phyloP scores from a whole-genome alignment of 2,113 vertebrate genomes.

The Sceloporus undulatus region DNA sequence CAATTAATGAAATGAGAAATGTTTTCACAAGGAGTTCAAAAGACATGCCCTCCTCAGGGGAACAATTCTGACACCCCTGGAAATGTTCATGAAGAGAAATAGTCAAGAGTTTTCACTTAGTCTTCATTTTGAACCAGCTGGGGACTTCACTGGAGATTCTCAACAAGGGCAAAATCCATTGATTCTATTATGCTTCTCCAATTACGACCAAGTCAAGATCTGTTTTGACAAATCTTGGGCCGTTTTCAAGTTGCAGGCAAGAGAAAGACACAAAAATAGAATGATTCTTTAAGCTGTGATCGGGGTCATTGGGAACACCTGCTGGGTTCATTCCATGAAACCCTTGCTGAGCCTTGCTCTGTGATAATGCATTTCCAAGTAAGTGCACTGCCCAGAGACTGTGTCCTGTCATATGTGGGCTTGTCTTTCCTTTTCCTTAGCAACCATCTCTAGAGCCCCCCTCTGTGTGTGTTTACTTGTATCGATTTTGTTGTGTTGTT shows the following conservation, averaged over 20 bases:
- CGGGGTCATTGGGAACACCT: constrained; percentile 6
- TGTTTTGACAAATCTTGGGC: neutral
- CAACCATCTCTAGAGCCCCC: neutral
- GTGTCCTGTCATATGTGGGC: too few species aligned
- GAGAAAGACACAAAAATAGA: constrained; percentile 22
- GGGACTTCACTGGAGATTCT: neutral
- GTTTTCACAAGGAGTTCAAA: neutral
- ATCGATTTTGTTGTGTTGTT: neutral
- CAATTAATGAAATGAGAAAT: neutral
- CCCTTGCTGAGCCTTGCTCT: neutral
- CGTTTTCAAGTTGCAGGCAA: neutral
- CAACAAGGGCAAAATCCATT: neutral
- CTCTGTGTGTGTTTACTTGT: neutral
- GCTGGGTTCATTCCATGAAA: constrained; percentile 37
- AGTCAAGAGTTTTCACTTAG: neutral
- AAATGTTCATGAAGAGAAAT: neutral
- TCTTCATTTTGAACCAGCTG: neutral
- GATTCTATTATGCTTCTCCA: neutral
- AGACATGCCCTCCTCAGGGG: too few species aligned
- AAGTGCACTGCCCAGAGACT: neutral
- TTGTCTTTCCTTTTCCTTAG: neutral
- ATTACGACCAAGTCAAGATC: neutral
- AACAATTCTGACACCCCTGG: too few species aligned
- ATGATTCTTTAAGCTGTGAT: constrained; percentile 5
- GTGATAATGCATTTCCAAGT: constrained; percentile 37